Evolutionary conservation across 23 tunicate species (phyloP), one percentile per base, ranked within the genome.

Genomic region (Trididemnum clinides): DNA sequence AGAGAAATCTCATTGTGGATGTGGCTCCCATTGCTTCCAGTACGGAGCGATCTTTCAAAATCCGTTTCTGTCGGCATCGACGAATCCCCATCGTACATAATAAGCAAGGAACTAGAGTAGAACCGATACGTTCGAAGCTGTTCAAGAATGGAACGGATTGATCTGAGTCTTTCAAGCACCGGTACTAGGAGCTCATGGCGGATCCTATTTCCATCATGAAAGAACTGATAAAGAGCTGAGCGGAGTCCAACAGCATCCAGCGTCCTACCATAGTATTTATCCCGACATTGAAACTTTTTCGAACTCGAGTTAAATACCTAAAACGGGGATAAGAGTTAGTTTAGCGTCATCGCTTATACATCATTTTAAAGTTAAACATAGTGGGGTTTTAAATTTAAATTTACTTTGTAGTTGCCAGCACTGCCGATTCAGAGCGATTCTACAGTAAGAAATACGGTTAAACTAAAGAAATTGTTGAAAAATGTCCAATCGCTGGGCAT

Each of bases 51-150:
- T 10, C 10, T 7, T n/a, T 5, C 5, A 10, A 28, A 10, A n/a
- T 28, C 22, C 66, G 5, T 15, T n/a, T 59, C 66, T 5, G 25
- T 10, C 5, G 25, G 5, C 27, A 4, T 59, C 5, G 5, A 28
- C 66, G 66, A 28, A 59, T 57, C 87, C 1, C 98, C 99, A 57
- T 96, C 99, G 80, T 90, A 96, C 88, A 96, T 96, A 0, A 96
- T 33, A 1, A 96, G 87, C 54, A 96, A 64, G 23, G 96, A 90
- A 66, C 91, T 84, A 33, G 96, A 84, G 78, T 91, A 91, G 74
- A 96, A 96, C 21, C 99, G 74, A 35, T 90, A 96, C 1, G 92
- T 81, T 0, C 86, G 81, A 65, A 96, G 82, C 27, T 80, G 84
- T 15, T 83, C 51, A 59, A 96, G 36, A 51, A 85, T 78, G 50